Conservation (phyloP, 1,140 invertebrate genomes). For the Diploscapter pachys region DNA sequence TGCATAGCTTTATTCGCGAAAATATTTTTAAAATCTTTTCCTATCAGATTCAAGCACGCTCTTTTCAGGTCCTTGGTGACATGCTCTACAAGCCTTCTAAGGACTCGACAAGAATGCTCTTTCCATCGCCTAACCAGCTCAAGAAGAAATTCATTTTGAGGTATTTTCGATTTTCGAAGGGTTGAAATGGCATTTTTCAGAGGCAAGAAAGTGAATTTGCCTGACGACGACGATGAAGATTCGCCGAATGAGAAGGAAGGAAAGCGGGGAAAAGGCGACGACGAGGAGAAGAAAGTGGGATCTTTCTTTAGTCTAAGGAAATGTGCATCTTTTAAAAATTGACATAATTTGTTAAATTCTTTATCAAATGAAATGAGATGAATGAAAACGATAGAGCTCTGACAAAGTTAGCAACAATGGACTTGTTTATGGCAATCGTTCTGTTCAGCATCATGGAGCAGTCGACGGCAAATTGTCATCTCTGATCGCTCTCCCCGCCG, state of each 20-base stretch:
- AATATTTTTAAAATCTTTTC: not conserved
- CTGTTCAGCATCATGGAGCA: conserved; percentile 8
- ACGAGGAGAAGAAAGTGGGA: not conserved
- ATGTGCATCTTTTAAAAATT: too few relatives aligned
- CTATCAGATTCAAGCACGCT: not conserved
- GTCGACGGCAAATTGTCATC: conserved; percentile 19
- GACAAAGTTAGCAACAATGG: too few relatives aligned
- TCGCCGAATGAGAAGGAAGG: conserved; percentile 20
- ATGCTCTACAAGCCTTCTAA: conserved; percentile 32
- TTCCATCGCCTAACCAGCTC: conserved; percentile 37
- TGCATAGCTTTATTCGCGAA: conserved; percentile 3
- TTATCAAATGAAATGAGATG: too few relatives aligned
- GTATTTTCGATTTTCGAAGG: too few relatives aligned
- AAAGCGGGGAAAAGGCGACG: conserved; percentile 13
- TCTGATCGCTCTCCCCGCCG: conserved; percentile 36
- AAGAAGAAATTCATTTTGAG: conserved; percentile 31
- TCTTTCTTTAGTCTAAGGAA: not conserved
- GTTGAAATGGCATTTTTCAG: conserved; percentile 1
- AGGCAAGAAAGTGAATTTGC: conserved; percentile 22
- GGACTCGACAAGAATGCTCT: conserved; percentile 29
- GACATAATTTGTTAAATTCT: too few relatives aligned
- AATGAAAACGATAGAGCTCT: too few relatives aligned
- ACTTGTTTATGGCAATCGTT: too few relatives aligned
- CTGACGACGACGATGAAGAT: conserved; percentile 24
- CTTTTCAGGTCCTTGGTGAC: conserved; percentile 38